These are phyloP conservation scores for Chironomus striatipennis DNA, from an alignment of 1,140 invertebrate species.

Conservation along the genomic window DNA sequence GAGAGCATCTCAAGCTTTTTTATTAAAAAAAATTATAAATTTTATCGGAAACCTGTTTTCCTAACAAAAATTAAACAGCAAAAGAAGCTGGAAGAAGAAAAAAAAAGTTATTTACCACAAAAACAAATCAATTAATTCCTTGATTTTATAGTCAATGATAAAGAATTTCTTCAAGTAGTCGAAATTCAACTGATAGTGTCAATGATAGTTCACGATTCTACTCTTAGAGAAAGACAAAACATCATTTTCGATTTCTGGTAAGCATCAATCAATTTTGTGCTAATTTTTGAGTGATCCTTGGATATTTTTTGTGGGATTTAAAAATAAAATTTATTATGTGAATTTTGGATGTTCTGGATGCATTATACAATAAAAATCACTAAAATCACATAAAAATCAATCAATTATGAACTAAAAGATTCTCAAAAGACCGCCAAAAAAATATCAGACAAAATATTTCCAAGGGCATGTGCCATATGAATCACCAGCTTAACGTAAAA, in stretches of 20 bases:
- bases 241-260: conserved; percentile 22
- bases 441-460: too few relatives aligned
- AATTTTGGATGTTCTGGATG: not conserved
- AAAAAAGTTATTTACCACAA: not conserved
- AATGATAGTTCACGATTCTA: conserved; percentile 19
- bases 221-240: conserved; percentile 4
- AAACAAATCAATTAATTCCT: not conserved
- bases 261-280: conserved; percentile 10
- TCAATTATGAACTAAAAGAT: too few relatives aligned
- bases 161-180: not conserved
- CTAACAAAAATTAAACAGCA: not conserved
- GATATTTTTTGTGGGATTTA: too few relatives aligned
- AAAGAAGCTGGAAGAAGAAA: not conserved
- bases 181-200: conserved; percentile 11
- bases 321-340: too few relatives aligned
- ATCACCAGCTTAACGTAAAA: too few relatives aligned
- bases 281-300: too few relatives aligned
- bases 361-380: not conserved
- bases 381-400: not conserved
- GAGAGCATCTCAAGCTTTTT: conserved; percentile 1
- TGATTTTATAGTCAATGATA: not conserved
- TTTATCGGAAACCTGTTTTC: conserved; percentile 8
- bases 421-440: too few relatives aligned
- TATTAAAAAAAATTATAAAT: not conserved
- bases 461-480: too few relatives aligned